Evolutionary conservation across 2,797 vertebrate genomes (phyloP).

Genomic region (Muraenolepis orangiensis): DNA sequence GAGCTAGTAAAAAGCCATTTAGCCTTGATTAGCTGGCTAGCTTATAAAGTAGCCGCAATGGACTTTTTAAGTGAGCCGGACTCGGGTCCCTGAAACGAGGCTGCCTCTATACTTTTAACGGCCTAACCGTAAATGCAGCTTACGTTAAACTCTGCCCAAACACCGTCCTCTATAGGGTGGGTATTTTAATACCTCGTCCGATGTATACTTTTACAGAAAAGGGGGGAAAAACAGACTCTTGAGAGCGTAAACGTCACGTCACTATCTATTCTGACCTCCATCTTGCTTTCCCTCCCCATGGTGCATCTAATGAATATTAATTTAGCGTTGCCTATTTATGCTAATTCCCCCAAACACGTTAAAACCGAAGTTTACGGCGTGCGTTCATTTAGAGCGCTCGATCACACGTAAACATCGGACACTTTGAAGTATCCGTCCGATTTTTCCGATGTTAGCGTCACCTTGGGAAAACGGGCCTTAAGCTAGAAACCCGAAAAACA

Average conservation of each 20-base stretch:
- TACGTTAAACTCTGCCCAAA: slow-evolving; percentile 8
- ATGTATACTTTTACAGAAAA: not conserved
- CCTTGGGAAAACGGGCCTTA: slow-evolving; percentile 22
- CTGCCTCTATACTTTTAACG: slow-evolving; percentile 46
- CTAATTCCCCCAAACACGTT: slow-evolving; percentile 46
- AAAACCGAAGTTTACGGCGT: slow-evolving; percentile 32
- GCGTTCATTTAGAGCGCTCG: not conserved
- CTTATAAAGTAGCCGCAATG: slow-evolving; percentile 76
- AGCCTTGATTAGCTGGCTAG: slow-evolving; percentile 83
- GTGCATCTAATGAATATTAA: slow-evolving; percentile 51
- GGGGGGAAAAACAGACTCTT: not conserved
- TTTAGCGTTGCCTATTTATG: slow-evolving; percentile 46
- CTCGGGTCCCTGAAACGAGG: slow-evolving; percentile 33
- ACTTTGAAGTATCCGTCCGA: not conserved
- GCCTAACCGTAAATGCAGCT: slow-evolving; percentile 56
- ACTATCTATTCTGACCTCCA: not conserved
- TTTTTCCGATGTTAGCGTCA: slow-evolving; percentile 11
- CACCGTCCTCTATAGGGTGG: not conserved
- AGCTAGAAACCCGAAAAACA: not conserved
- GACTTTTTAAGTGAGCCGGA: slow-evolving; percentile 25
- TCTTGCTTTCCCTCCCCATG: slow-evolving; percentile 10
- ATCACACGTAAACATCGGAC: not conserved
- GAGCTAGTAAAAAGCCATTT: slow-evolving; percentile 88
- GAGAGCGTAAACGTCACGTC: not conserved
- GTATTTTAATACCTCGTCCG: slow-evolving; percentile 7